Conservation (phyloP, 2,113 vertebrate genomes). For the Isichthys henryi region DNA sequence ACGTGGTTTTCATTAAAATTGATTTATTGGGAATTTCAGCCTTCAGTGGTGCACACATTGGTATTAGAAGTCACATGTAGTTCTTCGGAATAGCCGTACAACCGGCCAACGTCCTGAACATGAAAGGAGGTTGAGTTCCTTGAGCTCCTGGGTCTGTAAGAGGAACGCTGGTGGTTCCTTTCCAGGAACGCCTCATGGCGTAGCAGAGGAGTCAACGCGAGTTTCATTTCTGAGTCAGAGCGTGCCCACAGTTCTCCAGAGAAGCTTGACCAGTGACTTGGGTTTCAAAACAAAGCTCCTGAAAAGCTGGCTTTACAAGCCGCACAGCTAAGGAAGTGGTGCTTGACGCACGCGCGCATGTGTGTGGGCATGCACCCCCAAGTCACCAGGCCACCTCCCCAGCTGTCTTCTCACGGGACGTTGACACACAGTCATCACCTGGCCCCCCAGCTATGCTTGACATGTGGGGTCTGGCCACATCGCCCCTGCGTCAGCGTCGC, state of each 20-base stretch:
- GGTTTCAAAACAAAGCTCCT: constrained; percentile 9
- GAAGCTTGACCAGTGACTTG: not conserved
- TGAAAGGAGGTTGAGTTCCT: not conserved
- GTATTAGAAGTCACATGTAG: not conserved
- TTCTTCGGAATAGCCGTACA: not conserved
- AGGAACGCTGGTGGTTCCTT: not conserved
- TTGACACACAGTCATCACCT: constrained; percentile 8
- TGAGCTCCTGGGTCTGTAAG: not conserved
- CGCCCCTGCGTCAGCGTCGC: not conserved
- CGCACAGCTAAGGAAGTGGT: not conserved
- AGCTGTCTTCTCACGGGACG: not conserved
- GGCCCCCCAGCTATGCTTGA: not conserved
- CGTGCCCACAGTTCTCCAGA: not conserved
- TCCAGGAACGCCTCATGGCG: not conserved
- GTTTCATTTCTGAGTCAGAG: not conserved
- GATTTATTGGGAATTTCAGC: not conserved
- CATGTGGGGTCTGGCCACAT: not conserved
- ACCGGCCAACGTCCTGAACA: not conserved
- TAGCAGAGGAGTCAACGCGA: not conserved
- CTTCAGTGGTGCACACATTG: not conserved
- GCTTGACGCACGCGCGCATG: not conserved
- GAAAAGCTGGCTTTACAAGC: not conserved
- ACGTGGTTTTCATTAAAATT: not conserved
- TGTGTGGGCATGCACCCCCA: not conserved
- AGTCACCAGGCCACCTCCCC: not conserved